Conservation (phyloP, 2,797 vertebrate genomes). For the Alca torda region DNA sequence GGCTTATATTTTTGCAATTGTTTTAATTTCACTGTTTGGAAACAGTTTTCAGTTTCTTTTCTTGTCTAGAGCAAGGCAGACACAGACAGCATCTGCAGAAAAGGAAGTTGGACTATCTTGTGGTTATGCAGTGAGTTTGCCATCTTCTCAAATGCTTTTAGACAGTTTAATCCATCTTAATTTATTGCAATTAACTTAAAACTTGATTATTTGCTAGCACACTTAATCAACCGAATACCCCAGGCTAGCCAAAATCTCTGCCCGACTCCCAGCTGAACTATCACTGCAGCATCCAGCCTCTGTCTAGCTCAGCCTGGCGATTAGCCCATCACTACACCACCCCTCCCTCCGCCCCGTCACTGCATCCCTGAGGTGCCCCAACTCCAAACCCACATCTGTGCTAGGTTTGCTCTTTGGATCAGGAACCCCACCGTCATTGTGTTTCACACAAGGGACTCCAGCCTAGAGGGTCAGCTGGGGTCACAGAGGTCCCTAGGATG, state of each 20-base stretch:
- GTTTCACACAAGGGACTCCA: neutral
- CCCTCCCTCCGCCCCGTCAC: neutral
- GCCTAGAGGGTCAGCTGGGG: neutral
- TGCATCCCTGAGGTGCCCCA: neutral
- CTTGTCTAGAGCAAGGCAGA: neutral
- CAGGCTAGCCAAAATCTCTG: neutral
- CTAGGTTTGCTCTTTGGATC: neutral
- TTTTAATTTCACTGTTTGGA: neutral
- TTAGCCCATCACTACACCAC: rapidly evolving
- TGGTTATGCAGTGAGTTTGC: neutral
- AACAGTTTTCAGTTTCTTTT: neutral
- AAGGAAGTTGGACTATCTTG: neutral
- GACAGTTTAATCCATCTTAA: neutral
- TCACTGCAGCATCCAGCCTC: neutral
- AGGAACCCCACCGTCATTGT: rapidly evolving
- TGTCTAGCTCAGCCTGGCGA: neutral
- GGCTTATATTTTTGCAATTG: neutral
- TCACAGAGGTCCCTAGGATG: rapidly evolving
- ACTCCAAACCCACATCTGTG: rapidly evolving
- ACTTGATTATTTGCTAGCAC: neutral
- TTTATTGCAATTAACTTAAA: neutral
- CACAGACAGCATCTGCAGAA: neutral
- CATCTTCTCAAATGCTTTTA: neutral
- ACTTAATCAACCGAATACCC: neutral
- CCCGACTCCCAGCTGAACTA: neutral